Evolutionary conservation across 2,888 invertebrate species (phyloP), one percentile per base, ranked within the genome.

Genomic region (Vanessa cardui): DNA sequence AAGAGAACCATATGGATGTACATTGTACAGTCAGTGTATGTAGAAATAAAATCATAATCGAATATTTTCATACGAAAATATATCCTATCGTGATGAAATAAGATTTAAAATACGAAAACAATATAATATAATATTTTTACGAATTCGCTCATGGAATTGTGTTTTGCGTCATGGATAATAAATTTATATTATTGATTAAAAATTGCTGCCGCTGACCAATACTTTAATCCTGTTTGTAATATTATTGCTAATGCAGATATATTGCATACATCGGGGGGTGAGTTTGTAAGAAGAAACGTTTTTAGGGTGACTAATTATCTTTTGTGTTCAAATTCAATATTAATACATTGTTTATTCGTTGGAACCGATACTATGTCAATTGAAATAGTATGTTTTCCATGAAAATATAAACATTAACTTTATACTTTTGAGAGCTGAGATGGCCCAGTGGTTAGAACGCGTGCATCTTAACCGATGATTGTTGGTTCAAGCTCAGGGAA

Each of bases 101-200:
- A 44, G 18, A 9, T 15, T 18, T 16, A 62, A 63, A 58, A 50
- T 63, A 12, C 12, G 16, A 33, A 12, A 60, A 56, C 45, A 39
- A 33, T 45, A 44, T 59, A 18, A n/a, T 18, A 18, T 18, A 50
- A 21, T 44, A 39, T 21, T 21, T 12, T n/a, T 45, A 39, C 20
- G 6, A 21, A 39, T n/a, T 44, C n/a, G 26, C 9, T 16, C 4
- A 18, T 31, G 6, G 12, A 44, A 39, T 58, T 12, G 31, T 45
- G 56, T 33, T 56, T 56, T n/a, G 21, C 78, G 79, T 81, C 80
- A 79, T 80, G 81, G 80, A 76, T 85, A 83, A 86, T 85, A 85
- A 86, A 87, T 85, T 85, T 86, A 84, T 81, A 78, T 79, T 84
- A 86, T 88, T 84, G 86, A 89, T 85, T 80, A 78, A 79, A 80